Base-by-base conservation (phyloP, 2,797 vertebrate species). In the Pseudochaenichthys georgianus region DNA sequence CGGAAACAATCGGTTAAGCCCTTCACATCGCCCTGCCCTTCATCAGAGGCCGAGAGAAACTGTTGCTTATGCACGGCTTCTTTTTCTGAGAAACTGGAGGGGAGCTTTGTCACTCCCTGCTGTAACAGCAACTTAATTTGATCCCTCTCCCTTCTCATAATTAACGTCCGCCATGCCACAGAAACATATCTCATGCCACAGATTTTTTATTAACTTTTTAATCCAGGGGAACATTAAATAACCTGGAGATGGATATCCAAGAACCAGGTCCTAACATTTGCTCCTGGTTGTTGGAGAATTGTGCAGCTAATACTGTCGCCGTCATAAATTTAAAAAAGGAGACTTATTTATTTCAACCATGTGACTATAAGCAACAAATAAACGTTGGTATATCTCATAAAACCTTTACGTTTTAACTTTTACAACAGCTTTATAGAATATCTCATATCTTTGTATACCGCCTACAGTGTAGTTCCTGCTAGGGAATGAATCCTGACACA, bases 121-220 rank as follows among this genome's bases (percentile, higher is more conserved):
- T 77, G 64, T 85, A 88, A 86, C 77, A 68, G 68, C 31, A 64
- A 45, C 61, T 73, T 85, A 73, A 89, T 89, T 87, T 70, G 64
- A 78, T 82, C 73, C 64, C 46, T 46, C 46, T 46, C 63, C 70
- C 67, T n/a, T 61, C 77, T 89, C 78, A 83, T 89, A 89, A 92
- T 90, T 82, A 90, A 93, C 4, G 15, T 73, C 68, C 12, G 17
- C 69, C 9, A 3, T 69, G 66, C 61, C 72, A 19, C 21, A 0
- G 10, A 82, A 84, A 73, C 76, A 64, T 83, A 73, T 78, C 75
- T 86, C 31, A 55, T 74, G 71, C 42, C 3, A 48, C 70, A n/a
- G 54, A 67, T 48, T 77, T 75, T 68, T 46, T 73, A 70, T 83
- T 62, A 77, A 78, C 47, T 47, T 74, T 81, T 87, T 64, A 71